phyloP scores from a whole-genome alignment of 2,797 vertebrate species.

The Sebastes vulpes region DNA sequence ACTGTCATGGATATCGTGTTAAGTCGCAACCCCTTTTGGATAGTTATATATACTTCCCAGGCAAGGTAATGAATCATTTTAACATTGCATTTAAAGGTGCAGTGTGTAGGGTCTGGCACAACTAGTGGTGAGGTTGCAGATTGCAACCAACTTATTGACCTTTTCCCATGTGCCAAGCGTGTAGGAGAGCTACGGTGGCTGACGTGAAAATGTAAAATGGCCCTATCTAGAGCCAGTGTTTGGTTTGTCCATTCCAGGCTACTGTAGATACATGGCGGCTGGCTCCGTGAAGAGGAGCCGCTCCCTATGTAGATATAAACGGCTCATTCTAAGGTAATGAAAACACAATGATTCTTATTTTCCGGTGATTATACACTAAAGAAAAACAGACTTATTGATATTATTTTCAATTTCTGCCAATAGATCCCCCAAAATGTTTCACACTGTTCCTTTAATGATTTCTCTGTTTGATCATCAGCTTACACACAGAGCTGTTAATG shows the following conservation, averaged over 20 bases:
- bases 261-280: background rate
- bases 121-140: background rate
- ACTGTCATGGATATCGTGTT: background rate
- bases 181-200: background rate
- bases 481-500: conserved; percentile 22
- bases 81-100: conserved; percentile 2
- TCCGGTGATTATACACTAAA: too few relatives aligned
- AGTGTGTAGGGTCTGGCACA: background rate
- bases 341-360: too few relatives aligned
- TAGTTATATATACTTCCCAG: background rate
- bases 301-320: too few relatives aligned
- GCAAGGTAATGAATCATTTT: conserved; percentile 3
- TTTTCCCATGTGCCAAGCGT: background rate
- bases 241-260: background rate
- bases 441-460: conserved; percentile 27
- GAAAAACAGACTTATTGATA: background rate
- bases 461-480: conserved; percentile 24
- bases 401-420: background rate
- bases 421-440: background rate
- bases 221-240: background rate
- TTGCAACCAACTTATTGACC: background rate
- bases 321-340: too few relatives aligned
- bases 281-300: too few relatives aligned
- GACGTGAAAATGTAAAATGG: background rate
- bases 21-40: background rate